A percentile compares a stretch with the other conserved stretches of the same genome.
Conservation (phyloP, 2,113 vertebrate species). For the Perca fluviatilis region DNA sequence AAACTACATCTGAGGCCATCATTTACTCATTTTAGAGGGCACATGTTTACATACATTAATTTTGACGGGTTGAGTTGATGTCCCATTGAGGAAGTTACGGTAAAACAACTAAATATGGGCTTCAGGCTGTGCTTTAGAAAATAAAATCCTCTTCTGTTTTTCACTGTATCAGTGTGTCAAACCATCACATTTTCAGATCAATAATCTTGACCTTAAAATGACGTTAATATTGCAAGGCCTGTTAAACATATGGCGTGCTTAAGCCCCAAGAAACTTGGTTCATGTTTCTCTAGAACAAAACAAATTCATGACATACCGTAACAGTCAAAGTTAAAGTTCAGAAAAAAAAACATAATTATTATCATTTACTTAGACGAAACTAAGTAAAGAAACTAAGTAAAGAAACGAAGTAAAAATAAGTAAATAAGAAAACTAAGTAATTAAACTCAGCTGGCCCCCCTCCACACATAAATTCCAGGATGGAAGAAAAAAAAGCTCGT, state of each 20-base stretch:
- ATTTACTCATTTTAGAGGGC: background rate
- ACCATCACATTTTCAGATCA: constrained; percentile 1
- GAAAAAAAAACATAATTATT: background rate
- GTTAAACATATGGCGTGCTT: background rate
- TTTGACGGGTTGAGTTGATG: background rate
- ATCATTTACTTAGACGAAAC: background rate
- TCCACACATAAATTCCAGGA: too few relatives aligned
- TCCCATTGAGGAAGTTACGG: background rate
- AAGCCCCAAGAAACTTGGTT: background rate
- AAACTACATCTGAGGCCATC: background rate
- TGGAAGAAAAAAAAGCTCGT: too few relatives aligned
- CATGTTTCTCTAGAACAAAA: background rate
- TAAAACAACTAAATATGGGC: background rate
- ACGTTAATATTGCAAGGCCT: background rate
- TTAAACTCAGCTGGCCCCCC: too few relatives aligned
- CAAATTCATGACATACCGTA: background rate
- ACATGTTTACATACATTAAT: background rate
- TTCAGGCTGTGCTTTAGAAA: constrained; percentile 2
- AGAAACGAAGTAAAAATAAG: too few relatives aligned
- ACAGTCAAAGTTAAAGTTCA: too few relatives aligned
- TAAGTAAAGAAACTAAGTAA: too few relatives aligned
- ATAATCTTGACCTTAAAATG: background rate
- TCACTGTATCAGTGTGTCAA: background rate
- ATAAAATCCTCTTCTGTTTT: background rate
- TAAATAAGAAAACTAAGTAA: too few relatives aligned